Percentiles rank a stretch among this genome's conserved stretches.
Evolutionary conservation across 2,797 vertebrate species (phyloP).

Genomic region (Oceanodroma leucorhoa): DNA sequence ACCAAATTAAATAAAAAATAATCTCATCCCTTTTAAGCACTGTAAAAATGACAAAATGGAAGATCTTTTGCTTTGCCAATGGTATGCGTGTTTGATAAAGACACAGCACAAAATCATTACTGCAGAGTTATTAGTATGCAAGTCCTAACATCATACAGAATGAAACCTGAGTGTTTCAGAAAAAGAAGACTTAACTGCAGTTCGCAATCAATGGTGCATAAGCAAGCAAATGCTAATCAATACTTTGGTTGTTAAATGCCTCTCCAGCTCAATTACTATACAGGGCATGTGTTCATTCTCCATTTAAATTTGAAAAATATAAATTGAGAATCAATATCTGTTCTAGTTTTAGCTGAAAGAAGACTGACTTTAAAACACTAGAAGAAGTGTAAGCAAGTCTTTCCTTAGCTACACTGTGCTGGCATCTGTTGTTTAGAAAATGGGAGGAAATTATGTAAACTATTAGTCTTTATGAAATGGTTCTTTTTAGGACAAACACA

Average conservation of each 20-base stretch:
- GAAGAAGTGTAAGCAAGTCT: background rate
- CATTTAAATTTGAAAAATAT: constrained; percentile 60
- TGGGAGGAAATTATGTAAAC: background rate
- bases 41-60: background rate
- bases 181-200: constrained; percentile 20
- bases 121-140: background rate
- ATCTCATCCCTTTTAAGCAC: background rate
- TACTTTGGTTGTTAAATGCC: constrained; percentile 42
- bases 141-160: background rate
- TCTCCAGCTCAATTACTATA: constrained; percentile 31
- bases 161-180: background rate
- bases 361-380: constrained; percentile 5
- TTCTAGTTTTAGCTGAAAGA: constrained; percentile 39
- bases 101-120: background rate
- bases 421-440: background rate
- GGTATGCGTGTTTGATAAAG: background rate
- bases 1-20: background rate
- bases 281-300: constrained; percentile 4
- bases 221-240: constrained; percentile 62
- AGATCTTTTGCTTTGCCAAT: background rate
- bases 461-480: background rate
- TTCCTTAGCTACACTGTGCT: background rate
- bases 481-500: background rate
- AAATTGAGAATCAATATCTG: constrained; percentile 54
- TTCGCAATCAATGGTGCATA: constrained; percentile 56